Evolutionary conservation across 2,888 invertebrate genomes (phyloP).

Genomic region (Globia sparganii): DNA sequence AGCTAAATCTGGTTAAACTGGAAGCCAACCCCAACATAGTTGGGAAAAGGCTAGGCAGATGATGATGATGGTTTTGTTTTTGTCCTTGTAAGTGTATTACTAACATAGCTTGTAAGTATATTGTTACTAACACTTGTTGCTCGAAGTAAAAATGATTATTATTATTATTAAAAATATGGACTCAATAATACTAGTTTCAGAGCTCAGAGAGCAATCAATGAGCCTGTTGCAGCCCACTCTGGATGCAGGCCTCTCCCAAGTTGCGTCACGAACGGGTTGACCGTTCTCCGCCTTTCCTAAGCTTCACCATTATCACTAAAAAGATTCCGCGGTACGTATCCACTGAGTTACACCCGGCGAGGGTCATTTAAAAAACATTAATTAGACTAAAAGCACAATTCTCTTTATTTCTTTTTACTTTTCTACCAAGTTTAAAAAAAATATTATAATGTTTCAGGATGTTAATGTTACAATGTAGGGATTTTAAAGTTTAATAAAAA

Average conservation of each 20-base stretch:
- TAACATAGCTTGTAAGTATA: too few species aligned
- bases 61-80: too few species aligned
- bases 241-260: not conserved
- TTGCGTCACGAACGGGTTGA: too few species aligned
- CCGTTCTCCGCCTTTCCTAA: not conserved
- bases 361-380: constrained; percentile 53
- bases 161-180: too few species aligned
- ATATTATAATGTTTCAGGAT: not conserved
- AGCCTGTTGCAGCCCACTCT: not conserved
- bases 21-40: too few species aligned
- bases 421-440: constrained; percentile 4
- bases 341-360: constrained; percentile 21
- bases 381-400: constrained; percentile 48
- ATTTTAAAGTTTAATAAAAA: not conserved
- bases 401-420: constrained; percentile 31
- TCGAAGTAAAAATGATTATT: too few species aligned
- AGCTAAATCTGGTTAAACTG: too few species aligned
- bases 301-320: constrained; percentile 15
- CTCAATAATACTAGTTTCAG: too few species aligned
- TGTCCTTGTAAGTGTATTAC: too few species aligned
- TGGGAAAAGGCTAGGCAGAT: too few species aligned
- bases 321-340: constrained; percentile 14
- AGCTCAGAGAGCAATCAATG: not conserved
- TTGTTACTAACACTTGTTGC: too few species aligned
- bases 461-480: not conserved